Conservation (phyloP, 2,797 vertebrate genomes). For the Eremophila alpestris region DNA sequence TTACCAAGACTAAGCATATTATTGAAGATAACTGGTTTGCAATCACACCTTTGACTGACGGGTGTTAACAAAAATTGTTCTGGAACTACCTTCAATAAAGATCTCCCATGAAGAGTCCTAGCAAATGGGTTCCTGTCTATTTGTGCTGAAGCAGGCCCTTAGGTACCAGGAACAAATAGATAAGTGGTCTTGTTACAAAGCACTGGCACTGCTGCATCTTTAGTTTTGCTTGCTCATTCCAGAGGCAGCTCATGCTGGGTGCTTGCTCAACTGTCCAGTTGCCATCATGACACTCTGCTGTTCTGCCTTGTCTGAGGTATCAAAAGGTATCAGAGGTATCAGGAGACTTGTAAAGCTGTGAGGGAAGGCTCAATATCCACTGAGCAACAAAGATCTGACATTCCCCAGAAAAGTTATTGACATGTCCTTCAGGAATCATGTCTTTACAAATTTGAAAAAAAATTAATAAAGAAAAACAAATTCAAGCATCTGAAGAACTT, state of each 20-base stretch:
- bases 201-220: background rate
- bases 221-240: background rate
- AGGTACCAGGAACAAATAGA: background rate
- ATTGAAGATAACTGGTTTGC: background rate
- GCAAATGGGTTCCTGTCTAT: background rate
- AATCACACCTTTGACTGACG: background rate
- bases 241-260: background rate
- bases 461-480: background rate
- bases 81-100: background rate
- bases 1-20: background rate
- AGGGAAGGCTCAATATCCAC: background rate
- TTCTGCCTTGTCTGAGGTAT: background rate
- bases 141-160: background rate
- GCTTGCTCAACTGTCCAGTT: background rate
- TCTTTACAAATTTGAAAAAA: background rate
- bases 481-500: background rate
- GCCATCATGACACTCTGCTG: background rate
- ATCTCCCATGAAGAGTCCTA: background rate
- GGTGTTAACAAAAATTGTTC: background rate
- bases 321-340: background rate
- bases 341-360: background rate
- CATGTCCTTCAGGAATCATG: background rate
- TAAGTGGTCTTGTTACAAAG: background rate
- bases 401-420: background rate
- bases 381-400: background rate